Conservation (phyloP, 2,113 vertebrate genomes). For the Clinocottus analis region DNA sequence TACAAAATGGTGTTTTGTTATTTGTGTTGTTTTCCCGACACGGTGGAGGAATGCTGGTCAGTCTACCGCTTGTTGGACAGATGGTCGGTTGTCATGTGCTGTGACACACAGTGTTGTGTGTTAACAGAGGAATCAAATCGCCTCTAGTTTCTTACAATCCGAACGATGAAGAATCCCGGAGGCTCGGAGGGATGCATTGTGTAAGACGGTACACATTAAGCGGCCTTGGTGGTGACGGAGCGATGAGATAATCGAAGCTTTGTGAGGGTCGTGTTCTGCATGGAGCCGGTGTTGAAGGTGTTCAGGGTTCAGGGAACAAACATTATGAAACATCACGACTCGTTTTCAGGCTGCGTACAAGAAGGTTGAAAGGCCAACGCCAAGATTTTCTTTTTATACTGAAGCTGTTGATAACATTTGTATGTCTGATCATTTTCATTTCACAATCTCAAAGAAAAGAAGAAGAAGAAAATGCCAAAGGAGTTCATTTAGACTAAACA, state of each 20-base stretch:
- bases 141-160: constrained; percentile 3
- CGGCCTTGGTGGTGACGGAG: constrained; percentile 33
- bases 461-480: not conserved
- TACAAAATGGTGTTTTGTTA: constrained; percentile 36
- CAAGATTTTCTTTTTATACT: constrained; percentile 41
- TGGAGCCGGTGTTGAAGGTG: too few relatives aligned
- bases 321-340: not conserved
- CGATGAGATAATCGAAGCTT: not conserved
- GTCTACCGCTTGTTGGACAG: constrained; percentile 36
- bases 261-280: not conserved
- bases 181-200: not conserved
- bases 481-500: not conserved
- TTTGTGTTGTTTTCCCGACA: constrained; percentile 9
- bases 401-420: not conserved
- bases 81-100: not conserved
- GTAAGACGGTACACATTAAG: not conserved
- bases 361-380: not conserved
- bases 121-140: not conserved
- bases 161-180: not conserved
- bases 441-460: too few relatives aligned
- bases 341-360: not conserved
- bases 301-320: too few relatives aligned
- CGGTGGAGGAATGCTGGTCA: constrained; percentile 48
- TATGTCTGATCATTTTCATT: not conserved
- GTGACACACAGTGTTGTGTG: not conserved